Evolutionary conservation across 1,140 invertebrate genomes (phyloP), one percentile per base, ranked within the genome.

Genomic region (Antheraea mylitta): DNA sequence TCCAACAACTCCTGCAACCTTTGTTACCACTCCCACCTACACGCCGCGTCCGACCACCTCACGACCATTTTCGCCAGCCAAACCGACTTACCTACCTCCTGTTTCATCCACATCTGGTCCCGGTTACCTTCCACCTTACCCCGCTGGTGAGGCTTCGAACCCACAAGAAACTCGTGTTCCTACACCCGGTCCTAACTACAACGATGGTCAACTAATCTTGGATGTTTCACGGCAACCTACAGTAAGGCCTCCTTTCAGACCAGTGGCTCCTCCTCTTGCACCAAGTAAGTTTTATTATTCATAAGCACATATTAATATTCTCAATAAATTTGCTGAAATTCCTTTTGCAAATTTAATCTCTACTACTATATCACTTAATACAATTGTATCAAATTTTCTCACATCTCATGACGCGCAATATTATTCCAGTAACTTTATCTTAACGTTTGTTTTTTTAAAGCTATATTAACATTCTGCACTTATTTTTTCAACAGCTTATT

Each of bases 71-170:
- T 45, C 73, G 64, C 53, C 82, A 67, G 68, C 76, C 7, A 82
- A 71, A 60, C 85, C 83, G 1, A 81, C 83, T 8, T 90, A 88
- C 59, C 64, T 86, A 6, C 87, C 89, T 7, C 83, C 77, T 19
- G 78, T 78, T 7, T 68, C 75, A 6, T 90, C 84, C 7, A 91
- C 77, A 0, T 74, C 86, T 0, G 90, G 89, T 13, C 90, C 87
- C 16, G 85, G 81, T 22, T 93, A 93, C 64, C 69, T 92, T 18
- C 92, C 92, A 9, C 45, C 45, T 53, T 53, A 16, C 6, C 92
- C 92, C 0, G 73, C 83, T 22, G 84, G 81, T 65, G 85, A 87
- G 59, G 83, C 84, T 36, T 81, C 71, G 16, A 83, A 76, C 70
- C 80, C 81, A 30, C 83, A 76, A 37, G 85, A 87, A 68, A 87